Base-by-base conservation (phyloP, 2,113 vertebrate species). In the Peucedramus taeniatus region DNA sequence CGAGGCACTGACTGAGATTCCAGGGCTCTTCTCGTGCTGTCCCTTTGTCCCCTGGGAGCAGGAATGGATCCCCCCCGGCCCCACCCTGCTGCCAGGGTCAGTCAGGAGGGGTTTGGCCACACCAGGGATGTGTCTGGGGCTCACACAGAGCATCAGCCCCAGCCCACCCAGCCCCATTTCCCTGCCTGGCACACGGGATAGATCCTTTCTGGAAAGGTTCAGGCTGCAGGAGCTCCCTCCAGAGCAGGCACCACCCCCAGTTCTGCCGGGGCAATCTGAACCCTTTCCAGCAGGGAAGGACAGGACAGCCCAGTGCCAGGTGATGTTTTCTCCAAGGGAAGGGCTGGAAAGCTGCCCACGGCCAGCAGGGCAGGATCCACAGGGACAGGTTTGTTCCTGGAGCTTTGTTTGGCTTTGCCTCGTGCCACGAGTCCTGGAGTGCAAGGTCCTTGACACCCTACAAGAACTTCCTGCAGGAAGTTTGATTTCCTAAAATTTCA, bases 401-500 rank as follows among this genome's bases (percentile, higher is more conserved):
- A 66, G 37, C 30, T 77, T 49, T 72, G 83, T 87, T 57, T 40
- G 69, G 68, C 66, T 78, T 39, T 71, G 87, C 84, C 94, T 75
- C 33, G 8, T 71, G 84, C 63, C 78, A 7, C 1, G 8, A 84
- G 84, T 22, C 51, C 78, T 59, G 23, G 30, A 82, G 87, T 13
- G 63, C 82, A 93, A 64, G 92, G 84, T 42, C 93, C 65, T 22
- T 50, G 83, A 13, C 76, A 72, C 37, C 24, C 61, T 15, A 10
- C 49, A 3, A n/a, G 78, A 64, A 7, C 11, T 28, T 60, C 74
- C 90, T 85, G 54, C 87, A 71, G 92, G 65, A 82, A 71, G 50
- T 22, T 90, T 12, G 17, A 26, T 51, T 86, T 86, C 94, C 93
- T 85, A 49, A 50, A 51, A 40, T 45, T 5, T 4, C 44, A 39